Conservation (phyloP, 1,140 invertebrate species). For the Drosophila ogumai region DNA sequence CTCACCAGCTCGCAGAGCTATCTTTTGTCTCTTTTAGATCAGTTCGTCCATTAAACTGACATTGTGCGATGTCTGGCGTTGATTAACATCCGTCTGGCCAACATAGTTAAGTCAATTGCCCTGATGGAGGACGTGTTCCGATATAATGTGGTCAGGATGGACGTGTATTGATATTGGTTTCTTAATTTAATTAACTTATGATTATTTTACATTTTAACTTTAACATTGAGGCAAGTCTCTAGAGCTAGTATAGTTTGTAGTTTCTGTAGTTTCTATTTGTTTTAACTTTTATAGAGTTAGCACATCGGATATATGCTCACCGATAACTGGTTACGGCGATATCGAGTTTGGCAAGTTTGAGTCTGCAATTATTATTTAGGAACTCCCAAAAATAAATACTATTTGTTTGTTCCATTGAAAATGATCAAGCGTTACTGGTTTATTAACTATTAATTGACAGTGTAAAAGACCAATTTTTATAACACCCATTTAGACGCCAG, state of each 20-base stretch:
- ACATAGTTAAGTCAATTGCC: conserved; percentile 34
- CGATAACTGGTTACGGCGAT: conserved; percentile 12
- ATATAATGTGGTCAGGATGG: conserved; percentile 2
- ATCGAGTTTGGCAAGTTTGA: conserved; percentile 1
- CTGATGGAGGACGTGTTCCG: conserved; percentile 10
- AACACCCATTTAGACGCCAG: neutral
- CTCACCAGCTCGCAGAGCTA: conserved; percentile 2
- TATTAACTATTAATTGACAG: neutral
- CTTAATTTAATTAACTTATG: neutral
- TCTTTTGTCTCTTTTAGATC: conserved; percentile 35
- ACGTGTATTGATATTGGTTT: neutral
- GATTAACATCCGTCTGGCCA: conserved; percentile 37
- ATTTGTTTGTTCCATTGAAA: neutral
- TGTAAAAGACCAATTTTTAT: conserved; percentile 5
- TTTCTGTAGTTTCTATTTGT: conserved; percentile 1
- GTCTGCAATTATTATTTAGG: conserved; percentile 16
- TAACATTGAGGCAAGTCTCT: conserved; percentile 3
- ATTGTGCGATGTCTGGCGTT: conserved; percentile 62
- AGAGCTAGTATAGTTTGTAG: neutral
- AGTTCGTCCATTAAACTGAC: conserved; percentile 30
- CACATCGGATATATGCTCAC: neutral
- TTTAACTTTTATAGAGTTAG: neutral
- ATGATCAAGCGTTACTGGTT: neutral
- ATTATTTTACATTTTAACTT: conserved; percentile 5
- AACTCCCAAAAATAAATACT: conserved; percentile 10